Base-by-base conservation (phyloP, 2,113 vertebrate species). In the Tauraco erythrolophus region DNA sequence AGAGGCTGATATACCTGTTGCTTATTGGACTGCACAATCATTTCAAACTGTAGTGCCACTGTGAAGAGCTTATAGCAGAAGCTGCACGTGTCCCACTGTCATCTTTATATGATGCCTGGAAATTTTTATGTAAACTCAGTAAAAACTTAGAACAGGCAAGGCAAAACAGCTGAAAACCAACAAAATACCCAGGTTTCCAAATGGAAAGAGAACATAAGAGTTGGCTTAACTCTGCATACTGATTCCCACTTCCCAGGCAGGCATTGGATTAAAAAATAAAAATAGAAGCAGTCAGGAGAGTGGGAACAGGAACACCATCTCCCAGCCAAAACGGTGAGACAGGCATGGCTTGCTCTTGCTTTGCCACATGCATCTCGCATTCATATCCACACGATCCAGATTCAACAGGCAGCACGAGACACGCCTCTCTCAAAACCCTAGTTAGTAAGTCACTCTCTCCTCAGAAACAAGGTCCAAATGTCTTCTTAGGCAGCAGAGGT, bases 401-500 rank as follows among this genome's bases (percentile, higher is more conserved):
- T 68, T 78, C 48, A 78, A 19, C 71, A 48, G 80, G 18, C 41
- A 87, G 72, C 64, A 58, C 0, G 1, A 35, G 79, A 58, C 54
- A 31, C 66, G 24, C 28, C 19, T n/a, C 50, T 22, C 76, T 76
- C 43, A 54, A 66, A 91, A 57, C 31, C 31, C 46, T 37, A 21
- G 10, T 64, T 62, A 80, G 5, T 33, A 66, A 84, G 45, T 68
- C 18, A 14, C 27, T 71, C n/a, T 10, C 30, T 65, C 11, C 61
- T 71, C 9, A 3, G 74, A 71, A 87, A 45, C 54, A 72, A 56
- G 22, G 12, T 76, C 48, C 53, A 76, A 92, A 82, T 56, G 4
- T 82, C 57, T 7, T 81, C 48, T 87, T 48, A 91, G 72, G 69
- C 57, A 94, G 81, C 77, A 88, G 77, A 89, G 65, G 35, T 87